Evolutionary conservation across 2,797 vertebrate genomes (phyloP), one percentile per base, ranked within the genome.

Genomic region (Hapalemur alaotrensis): DNA sequence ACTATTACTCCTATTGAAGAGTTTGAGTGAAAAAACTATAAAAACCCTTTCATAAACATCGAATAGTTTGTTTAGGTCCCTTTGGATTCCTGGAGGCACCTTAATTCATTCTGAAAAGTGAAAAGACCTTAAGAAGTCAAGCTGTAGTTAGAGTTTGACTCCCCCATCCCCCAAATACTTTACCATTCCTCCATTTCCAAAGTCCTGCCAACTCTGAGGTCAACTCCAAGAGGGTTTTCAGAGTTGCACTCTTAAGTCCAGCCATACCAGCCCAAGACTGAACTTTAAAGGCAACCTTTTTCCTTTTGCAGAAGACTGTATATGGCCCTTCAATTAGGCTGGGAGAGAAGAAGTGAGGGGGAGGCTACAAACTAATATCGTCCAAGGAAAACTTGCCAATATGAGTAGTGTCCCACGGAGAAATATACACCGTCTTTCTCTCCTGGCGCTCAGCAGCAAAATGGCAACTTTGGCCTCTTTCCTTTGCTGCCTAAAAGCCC

Each of bases 401-500:
- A 98, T 97, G 98, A 99, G 98, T 32, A 98, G 96, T 98, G 98
- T 99, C 99, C 99, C 98, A 98, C 95, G 98, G 99, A 99, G 99
- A 98, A 98, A 98, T 94, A 98, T 84, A 98, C 97, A 99, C 99
- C 98, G 98, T 98, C 98, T 97, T 98, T 99, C 99, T 99, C 99
- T 99, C 99, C 98, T 99, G 99, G 98, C 98, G 99, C 98, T 98
- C 99, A 95, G 98, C 98, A 98, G 99, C 98, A 98, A 98, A 99
- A 99, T 99, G 99, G 99, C 98, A 99, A 99, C 99, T 99, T 99
- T 99, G 98, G 99, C 98, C 98, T 99, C 99, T 99, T 98, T 97
- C 99, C 97, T 99, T 99, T 98, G 99, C 99, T 98, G 98, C 99
- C 99, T 99, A 99, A 99, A 99, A 99, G 99, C 99, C 99, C 95